These are phyloP conservation scores for Cyphomyrus discorhynchus DNA, from an alignment of 2,113 vertebrate genomes.

Conservation along the genomic window DNA sequence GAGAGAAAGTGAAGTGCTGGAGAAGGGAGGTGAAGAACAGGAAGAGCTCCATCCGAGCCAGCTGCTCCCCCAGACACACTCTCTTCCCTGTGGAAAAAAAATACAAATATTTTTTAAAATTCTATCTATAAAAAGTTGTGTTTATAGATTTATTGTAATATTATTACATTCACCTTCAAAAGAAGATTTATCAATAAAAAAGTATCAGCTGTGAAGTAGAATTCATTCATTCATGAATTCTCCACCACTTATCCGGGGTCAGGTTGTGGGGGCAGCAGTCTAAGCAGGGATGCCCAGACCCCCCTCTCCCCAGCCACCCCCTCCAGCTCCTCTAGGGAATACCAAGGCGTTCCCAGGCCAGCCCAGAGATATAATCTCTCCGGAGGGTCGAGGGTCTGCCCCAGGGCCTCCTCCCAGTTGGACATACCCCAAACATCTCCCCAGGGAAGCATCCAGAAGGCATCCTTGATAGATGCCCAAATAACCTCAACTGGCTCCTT, in stretches of 20 bases:
- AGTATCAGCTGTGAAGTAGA: background rate
- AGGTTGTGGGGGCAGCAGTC: background rate
- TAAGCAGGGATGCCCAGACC: background rate
- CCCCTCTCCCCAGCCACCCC: background rate
- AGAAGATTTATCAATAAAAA: background rate
- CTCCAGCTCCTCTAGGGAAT: background rate
- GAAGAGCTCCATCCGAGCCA: conserved; percentile 52
- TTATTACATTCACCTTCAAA: background rate
- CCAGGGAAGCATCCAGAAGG: background rate
- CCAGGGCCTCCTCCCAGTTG: background rate
- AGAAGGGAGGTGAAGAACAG: conserved; percentile 46
- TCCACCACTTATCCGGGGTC: background rate
- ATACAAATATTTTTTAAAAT: background rate
- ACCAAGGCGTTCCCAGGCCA: background rate
- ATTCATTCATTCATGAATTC: background rate
- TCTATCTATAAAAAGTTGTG: background rate
- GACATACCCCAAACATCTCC: background rate
- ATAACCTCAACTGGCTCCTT: background rate
- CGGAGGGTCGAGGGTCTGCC: background rate
- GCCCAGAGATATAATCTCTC: background rate
- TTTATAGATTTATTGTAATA: background rate
- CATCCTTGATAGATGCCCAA: background rate
- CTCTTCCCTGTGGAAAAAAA: conserved; percentile 58
- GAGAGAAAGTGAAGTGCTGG: too few relatives aligned
- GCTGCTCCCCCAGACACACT: conserved; percentile 61